A percentile compares a stretch with the other conserved stretches of the same genome.
These are phyloP conservation scores for Euschistus heros DNA, from an alignment of 1,140 invertebrate genomes.

Conservation along the genomic window DNA sequence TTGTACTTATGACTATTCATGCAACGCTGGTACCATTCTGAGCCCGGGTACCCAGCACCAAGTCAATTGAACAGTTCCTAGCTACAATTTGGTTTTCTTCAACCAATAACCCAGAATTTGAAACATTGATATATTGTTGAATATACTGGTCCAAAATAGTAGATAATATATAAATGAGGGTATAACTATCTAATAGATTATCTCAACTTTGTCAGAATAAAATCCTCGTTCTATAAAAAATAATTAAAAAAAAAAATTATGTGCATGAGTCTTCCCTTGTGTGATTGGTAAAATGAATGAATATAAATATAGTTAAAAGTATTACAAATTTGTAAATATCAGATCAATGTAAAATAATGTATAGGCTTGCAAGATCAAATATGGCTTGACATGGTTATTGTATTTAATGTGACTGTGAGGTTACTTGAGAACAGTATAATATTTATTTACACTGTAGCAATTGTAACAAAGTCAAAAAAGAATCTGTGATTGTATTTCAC, in stretches of 20 bases:
- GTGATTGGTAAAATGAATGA: too few species aligned
- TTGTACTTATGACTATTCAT: background rate
- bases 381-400: background rate
- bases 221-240: too few species aligned
- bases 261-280: too few species aligned
- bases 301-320: too few species aligned
- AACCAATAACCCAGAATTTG: background rate
- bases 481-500: slow-evolving; percentile 3
- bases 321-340: background rate
- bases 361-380: background rate
- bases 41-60: background rate
- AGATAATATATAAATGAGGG: background rate
- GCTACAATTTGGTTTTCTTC: too few species aligned
- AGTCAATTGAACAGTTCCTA: background rate
- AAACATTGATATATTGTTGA: background rate
- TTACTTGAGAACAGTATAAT: too few species aligned
- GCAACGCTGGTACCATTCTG: background rate
- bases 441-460: too few species aligned
- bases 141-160: background rate
- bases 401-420: background rate
- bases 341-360: background rate
- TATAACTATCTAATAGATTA: background rate
- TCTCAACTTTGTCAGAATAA: background rate
- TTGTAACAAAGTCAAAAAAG: background rate
- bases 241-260: too few species aligned